phyloP scores from a whole-genome alignment of 2,797 vertebrate genomes.

The Sebastes nivosus region DNA sequence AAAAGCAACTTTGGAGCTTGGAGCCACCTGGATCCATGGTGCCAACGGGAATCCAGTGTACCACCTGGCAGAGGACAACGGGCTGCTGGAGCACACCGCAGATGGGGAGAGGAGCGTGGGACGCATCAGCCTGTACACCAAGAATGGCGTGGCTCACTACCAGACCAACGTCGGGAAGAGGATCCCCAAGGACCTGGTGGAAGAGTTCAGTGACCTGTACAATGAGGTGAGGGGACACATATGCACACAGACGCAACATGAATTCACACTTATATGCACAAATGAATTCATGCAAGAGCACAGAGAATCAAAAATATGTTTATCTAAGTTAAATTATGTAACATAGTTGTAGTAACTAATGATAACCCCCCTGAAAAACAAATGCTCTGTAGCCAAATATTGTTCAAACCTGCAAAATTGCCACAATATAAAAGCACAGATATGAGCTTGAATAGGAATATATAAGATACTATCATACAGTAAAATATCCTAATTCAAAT shows the following conservation, averaged over 20 bases:
- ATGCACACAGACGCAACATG: neutral
- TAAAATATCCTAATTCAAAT: neutral
- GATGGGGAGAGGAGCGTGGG: constrained; percentile 93
- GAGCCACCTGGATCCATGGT: constrained; percentile 99
- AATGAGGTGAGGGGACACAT: constrained; percentile 87
- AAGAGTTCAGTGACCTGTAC: constrained; percentile 99
- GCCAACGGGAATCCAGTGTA: constrained; percentile 97
- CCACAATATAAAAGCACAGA: neutral
- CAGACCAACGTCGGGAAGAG: constrained; percentile 92
- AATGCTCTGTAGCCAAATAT: neutral
- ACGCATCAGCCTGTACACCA: constrained; percentile 97
- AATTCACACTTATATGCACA: neutral
- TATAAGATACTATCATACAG: neutral
- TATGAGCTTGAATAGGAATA: neutral
- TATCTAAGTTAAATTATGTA: neutral
- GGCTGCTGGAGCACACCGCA: constrained; percentile 95
- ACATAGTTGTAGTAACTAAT: neutral
- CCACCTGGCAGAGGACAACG: constrained; percentile 98
- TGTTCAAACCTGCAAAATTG: neutral
- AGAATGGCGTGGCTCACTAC: constrained; percentile 97
- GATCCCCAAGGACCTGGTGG: constrained; percentile 98
- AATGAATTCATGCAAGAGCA: neutral
- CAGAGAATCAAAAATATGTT: neutral
- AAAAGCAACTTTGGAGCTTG: constrained; percentile 95
- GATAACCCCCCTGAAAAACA: neutral